A percentile compares a stretch with the other conserved stretches of the same genome.
phyloP scores from a whole-genome alignment of 2,888 invertebrate genomes.

The Hirtodrosophila cameraria region DNA sequence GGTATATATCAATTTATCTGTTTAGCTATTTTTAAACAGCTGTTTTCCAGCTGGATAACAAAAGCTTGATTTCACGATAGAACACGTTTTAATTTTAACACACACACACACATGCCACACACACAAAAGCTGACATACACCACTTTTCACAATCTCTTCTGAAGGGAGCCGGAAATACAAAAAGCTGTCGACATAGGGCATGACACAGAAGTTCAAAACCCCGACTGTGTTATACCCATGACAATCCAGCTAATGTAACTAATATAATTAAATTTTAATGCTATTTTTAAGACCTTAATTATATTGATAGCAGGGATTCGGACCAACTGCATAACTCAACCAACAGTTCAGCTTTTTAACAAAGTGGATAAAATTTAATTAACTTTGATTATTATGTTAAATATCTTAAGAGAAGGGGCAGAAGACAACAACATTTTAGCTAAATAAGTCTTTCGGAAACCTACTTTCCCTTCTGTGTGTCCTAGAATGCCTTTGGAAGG shows the following conservation, averaged over 20 bases:
- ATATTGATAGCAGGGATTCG: no score
- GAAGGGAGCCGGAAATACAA: constrained; percentile 1
- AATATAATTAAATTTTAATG: no score
- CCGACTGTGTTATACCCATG: not conserved
- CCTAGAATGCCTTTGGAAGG: no score
- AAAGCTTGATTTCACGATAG: constrained; percentile 81
- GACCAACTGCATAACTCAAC: no score
- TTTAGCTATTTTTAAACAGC: constrained; percentile 48
- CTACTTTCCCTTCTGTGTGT: no score
- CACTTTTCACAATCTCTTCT: constrained; percentile 14
- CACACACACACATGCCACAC: constrained; percentile 36
- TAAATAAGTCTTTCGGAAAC: no score
- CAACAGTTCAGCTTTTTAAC: no score
- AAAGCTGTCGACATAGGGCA: constrained; percentile 1
- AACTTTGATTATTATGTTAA: no score
- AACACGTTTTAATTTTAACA: constrained; percentile 82
- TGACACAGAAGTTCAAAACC: not conserved
- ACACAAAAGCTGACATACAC: constrained; percentile 21
- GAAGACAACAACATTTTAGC: no score
- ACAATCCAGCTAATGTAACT: not conserved
- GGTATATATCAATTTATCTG: constrained; percentile 36
- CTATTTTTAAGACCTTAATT: no score
- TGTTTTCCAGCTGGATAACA: constrained; percentile 48
- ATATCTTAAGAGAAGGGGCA: no score
- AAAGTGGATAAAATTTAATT: no score